phyloP scores from a whole-genome alignment of 2,888 invertebrate genomes.

The Theodoxus fluviatilis region DNA sequence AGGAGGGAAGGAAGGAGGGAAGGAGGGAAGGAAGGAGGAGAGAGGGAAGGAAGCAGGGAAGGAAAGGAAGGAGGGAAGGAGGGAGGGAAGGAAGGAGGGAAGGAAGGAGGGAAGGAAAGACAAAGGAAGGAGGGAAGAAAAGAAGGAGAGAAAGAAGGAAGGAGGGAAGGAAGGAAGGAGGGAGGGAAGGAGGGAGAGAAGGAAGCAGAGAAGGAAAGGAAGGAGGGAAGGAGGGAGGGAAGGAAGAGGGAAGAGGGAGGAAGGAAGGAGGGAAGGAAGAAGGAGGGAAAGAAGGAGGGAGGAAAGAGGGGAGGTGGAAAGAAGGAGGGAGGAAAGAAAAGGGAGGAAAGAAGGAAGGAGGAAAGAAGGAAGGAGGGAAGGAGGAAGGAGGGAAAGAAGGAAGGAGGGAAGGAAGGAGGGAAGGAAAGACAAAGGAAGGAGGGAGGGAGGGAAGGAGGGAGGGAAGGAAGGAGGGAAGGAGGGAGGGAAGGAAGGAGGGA shows the following conservation, averaged over 20 bases:
- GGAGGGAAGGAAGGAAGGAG: background rate
- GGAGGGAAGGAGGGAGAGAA: no score
- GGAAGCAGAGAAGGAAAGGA: background rate
- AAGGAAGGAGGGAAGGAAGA: background rate
- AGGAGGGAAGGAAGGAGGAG: background rate
- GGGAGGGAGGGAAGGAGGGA: background rate
- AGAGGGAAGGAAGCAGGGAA: background rate
- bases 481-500: background rate
- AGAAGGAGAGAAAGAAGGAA: background rate
- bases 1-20: background rate
- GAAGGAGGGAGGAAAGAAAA: background rate
- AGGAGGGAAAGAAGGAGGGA: background rate
- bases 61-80: background rate
- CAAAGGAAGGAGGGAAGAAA: background rate
- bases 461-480: background rate
- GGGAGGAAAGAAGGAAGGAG: background rate
- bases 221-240: background rate
- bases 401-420: background rate
- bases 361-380: background rate
- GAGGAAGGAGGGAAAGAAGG: background rate
- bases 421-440: no score
- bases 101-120: background rate
- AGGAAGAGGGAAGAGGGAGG: background rate
- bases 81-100: background rate
- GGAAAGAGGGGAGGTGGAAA: background rate